Conservation (phyloP, 2,888 invertebrate species). For the Xanthorhoe spadicearia region DNA sequence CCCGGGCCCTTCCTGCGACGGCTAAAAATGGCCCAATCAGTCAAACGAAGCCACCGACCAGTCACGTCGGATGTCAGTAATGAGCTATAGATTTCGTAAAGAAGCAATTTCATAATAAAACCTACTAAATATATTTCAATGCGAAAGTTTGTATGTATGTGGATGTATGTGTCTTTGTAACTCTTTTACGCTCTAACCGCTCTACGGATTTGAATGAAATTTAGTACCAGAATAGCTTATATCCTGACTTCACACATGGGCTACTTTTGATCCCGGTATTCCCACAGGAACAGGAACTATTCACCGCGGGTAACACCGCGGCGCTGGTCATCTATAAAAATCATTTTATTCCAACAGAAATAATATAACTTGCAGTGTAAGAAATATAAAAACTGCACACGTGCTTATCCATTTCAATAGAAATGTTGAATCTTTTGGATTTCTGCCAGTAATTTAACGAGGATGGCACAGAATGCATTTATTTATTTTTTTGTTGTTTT, state of each 20-base stretch:
- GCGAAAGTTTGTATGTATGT: too few relatives aligned
- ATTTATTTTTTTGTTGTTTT: constrained; percentile 7
- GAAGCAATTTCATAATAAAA: constrained; percentile 8
- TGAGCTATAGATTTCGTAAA: constrained; percentile 45
- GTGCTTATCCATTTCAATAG: constrained; percentile 9
- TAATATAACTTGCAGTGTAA: background rate
- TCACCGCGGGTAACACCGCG: too few relatives aligned
- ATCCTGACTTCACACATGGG: too few relatives aligned
- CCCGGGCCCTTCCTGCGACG: constrained; percentile 63
- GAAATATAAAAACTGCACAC: constrained; percentile 2
- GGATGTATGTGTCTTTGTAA: too few relatives aligned
- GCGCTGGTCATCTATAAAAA: background rate
- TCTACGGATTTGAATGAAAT: too few relatives aligned
- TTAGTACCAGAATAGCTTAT: too few relatives aligned
- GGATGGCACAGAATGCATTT: constrained; percentile 18
- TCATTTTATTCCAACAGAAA: background rate
- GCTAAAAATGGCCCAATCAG: constrained; percentile 83
- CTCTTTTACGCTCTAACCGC: too few relatives aligned
- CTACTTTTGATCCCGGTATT: too few relatives aligned
- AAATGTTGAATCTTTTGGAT: constrained; percentile 25
- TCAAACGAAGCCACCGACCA: constrained; percentile 64
- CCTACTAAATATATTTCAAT: too few relatives aligned
- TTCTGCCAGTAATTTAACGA: constrained; percentile 22
- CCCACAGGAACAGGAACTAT: too few relatives aligned
- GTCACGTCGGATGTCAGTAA: constrained; percentile 56